Evolutionary conservation across 92 coral and sea anemone species (phyloP).

Genomic region (Actinernus sp.): DNA sequence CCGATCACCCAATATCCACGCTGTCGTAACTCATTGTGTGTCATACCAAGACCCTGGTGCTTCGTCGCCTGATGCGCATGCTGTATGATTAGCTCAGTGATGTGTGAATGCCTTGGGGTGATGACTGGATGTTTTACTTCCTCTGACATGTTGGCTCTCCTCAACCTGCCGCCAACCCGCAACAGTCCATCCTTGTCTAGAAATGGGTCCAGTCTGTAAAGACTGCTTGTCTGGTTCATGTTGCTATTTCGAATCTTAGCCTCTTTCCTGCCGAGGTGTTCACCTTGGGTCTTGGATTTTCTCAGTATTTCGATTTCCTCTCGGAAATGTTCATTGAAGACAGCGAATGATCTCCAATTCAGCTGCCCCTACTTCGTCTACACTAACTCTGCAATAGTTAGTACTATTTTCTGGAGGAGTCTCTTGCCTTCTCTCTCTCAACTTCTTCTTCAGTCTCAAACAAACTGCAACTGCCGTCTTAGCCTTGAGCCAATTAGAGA

Average conservation of each 20-base stretch:
- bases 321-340: conserved; percentile 14
- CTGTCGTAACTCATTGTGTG: conserved; percentile 60
- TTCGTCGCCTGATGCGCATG: conserved; percentile 30
- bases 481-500: conserved; percentile 52
- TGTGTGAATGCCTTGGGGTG: conserved; percentile 18
- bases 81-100: conserved; percentile 17
- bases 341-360: conserved; percentile 18
- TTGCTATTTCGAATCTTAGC: conserved; percentile 12
- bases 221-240: conserved; percentile 23
- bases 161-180: conserved; percentile 53
- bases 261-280: conserved; percentile 12
- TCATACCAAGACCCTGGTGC: conserved; percentile 68
- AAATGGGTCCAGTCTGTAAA: conserved; percentile 41
- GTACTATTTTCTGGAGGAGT: no score
- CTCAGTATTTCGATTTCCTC: conserved; percentile 12
- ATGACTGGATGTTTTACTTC: conserved; percentile 27
- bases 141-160: conserved; percentile 19
- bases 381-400: no score
- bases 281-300: neutral
- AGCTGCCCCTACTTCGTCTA: conserved; percentile 24
- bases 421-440: conserved; percentile 1
- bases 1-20: conserved; percentile 62
- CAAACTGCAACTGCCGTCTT: conserved; percentile 54
- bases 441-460: conserved; percentile 20
- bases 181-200: no score